Evolutionary conservation across 2,888 invertebrate species (phyloP).

Genomic region (Drepanosiphum platanoidis): DNA sequence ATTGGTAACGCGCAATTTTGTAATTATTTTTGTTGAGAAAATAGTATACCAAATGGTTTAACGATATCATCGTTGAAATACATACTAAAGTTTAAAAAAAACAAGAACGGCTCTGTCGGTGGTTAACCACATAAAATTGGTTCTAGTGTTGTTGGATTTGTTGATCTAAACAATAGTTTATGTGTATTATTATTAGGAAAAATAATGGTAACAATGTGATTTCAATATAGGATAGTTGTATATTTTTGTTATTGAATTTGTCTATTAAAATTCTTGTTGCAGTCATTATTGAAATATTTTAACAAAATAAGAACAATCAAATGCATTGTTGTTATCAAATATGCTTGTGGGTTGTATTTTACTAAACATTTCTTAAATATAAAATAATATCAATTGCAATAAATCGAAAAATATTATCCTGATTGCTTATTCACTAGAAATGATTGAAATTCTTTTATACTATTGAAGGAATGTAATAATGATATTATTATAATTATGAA

Average conservation of each 20-base stretch:
- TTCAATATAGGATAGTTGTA: neutral
- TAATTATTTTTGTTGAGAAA: constrained; percentile 1
- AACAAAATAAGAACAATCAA: neutral
- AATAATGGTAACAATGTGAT: neutral
- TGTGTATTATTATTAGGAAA: neutral
- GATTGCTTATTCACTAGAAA: neutral
- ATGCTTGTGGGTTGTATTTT: too few species aligned
- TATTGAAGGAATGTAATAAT: neutral
- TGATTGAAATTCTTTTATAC: neutral
- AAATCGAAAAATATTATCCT: too few species aligned
- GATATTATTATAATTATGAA: too few species aligned
- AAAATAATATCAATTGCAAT: too few species aligned
- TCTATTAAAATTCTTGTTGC: neutral
- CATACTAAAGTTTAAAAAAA: constrained; percentile 9
- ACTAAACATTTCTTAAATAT: too few species aligned
- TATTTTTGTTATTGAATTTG: neutral
- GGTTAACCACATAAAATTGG: constrained; percentile 39
- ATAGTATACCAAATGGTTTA: neutral
- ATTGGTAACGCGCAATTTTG: neutral
- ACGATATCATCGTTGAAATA: neutral
- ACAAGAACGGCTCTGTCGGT: neutral
- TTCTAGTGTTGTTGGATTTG: neutral
- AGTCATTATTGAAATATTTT: neutral
- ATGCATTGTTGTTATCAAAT: too few species aligned
- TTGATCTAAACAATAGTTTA: neutral